Conservation (phyloP, 2,797 vertebrate genomes). For the Hypotaenidia okinawae region DNA sequence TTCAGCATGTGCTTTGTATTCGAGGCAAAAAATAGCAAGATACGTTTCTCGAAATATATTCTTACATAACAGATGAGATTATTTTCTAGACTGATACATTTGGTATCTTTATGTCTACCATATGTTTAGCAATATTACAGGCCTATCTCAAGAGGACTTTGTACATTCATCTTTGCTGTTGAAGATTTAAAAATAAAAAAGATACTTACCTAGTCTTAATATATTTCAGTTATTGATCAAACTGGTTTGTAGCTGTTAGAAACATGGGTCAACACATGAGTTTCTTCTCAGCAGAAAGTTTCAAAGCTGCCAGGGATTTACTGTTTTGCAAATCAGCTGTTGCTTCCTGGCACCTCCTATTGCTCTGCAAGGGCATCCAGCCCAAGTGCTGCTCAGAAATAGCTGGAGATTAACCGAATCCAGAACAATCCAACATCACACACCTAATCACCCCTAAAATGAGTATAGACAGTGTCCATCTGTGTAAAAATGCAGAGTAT, state of each 20-base stretch:
- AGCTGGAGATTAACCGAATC: slow-evolving; percentile 14
- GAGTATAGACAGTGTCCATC: not conserved
- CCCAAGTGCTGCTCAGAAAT: slow-evolving; percentile 9
- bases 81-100: slow-evolving; percentile 6
- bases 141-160: not conserved
- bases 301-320: slow-evolving; percentile 41
- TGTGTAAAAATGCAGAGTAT: not conserved
- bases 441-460: not conserved
- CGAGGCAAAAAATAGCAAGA: not conserved
- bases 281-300: slow-evolving; percentile 33
- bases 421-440: not conserved
- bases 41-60: not conserved
- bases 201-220: not conserved
- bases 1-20: slow-evolving; percentile 23
- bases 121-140: not conserved
- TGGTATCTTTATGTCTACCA: slow-evolving; percentile 31
- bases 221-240: not conserved
- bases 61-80: not conserved
- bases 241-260: not conserved
- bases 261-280: slow-evolving; percentile 24
- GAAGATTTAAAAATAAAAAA: not conserved
- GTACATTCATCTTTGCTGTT: not conserved
- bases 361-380: slow-evolving; percentile 33
- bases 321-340: slow-evolving; percentile 59
- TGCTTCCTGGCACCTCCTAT: slow-evolving; percentile 34